Conservation (phyloP, 2,888 invertebrate genomes). For the Hyppa rectilinea region DNA sequence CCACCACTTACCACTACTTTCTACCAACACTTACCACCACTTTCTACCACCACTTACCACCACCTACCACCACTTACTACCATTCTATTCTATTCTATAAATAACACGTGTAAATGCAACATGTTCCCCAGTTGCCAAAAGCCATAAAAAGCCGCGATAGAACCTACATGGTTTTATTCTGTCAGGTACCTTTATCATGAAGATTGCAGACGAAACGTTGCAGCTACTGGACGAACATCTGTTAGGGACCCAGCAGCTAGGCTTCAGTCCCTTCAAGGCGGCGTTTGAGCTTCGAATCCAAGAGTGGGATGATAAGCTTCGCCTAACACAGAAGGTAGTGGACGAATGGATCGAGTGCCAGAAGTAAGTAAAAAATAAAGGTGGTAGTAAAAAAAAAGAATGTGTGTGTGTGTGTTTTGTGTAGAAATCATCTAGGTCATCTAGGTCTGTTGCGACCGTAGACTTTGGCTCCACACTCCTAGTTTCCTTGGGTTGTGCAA, state of each 20-base stretch:
- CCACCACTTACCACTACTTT: too few species aligned
- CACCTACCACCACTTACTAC: too few species aligned
- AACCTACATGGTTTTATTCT: neutral
- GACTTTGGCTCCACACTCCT: too few species aligned
- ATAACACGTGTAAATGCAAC: too few species aligned
- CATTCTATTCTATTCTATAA: too few species aligned
- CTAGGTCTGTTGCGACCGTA: too few species aligned
- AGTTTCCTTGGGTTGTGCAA: too few species aligned
- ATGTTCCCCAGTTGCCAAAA: too few species aligned
- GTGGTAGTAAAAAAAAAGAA: neutral
- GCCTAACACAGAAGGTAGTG: conserved; percentile 91
- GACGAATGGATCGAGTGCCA: conserved; percentile 94
- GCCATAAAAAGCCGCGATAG: neutral
- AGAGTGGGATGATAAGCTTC: conserved; percentile 94
- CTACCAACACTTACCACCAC: too few species aligned
- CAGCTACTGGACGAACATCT: conserved; percentile 94
- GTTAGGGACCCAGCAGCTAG: conserved; percentile 93
- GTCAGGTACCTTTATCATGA: conserved; percentile 93
- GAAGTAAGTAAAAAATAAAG: conserved; percentile 85
- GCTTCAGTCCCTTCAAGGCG: conserved; percentile 95
- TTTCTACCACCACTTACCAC: too few species aligned
- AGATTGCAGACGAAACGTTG: conserved; percentile 93
- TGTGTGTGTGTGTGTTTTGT: neutral
- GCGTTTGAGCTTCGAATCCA: conserved; percentile 94
- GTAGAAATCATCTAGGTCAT: too few species aligned